Base-by-base conservation (phyloP, 2,888 invertebrate genomes). In the Xestia c-nigrum region DNA sequence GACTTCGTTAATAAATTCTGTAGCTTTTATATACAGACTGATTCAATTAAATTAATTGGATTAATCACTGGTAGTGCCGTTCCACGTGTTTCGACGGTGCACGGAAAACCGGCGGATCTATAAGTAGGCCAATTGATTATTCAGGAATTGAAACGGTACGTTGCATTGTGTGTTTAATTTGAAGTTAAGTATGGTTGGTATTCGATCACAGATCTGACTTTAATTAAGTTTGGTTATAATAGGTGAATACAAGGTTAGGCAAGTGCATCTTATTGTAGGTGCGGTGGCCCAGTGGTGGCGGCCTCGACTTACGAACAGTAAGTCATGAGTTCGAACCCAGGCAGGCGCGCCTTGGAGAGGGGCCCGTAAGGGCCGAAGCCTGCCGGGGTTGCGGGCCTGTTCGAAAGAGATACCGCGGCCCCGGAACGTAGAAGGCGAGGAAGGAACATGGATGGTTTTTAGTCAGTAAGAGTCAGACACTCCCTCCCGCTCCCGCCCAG, bases 31-130 rank as follows among this genome's bases (percentile, higher is more conserved):
- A 72, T n/a, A 83, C 43, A 55, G 80, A 40, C 66, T 82, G 84
- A 85, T 87, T 84, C 78, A 87, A 89, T 89, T 86, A 87, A 78
- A 67, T 71, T 85, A 87, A 90, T 88, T 85, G 88, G 80, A 85
- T 89, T 85, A 81, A 83, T 85, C 76, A 74, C 57, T 40, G 79
- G 72, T 57, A 79, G 73, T 69, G 71, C 55, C 65, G 71, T 67
- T 65, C 47, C 72, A 66, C 81, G 78, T 82, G 82, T 82, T 82
- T 68, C 43, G 70, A n/a, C 40, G 71, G 77, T 74, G 76, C 67
- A 64, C 66, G 74, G 74, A 75, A 74, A 78, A 69, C 69, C 57
- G 66, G 66, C 40, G 40, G 38, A n/a, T 55, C 14, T 61, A 24
- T 74, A 65, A 73, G 46, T 67, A 40, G 43, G 43, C 1, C 24